Base-by-base conservation (phyloP, 2,888 invertebrate species). In the Proisotoma minuta region DNA sequence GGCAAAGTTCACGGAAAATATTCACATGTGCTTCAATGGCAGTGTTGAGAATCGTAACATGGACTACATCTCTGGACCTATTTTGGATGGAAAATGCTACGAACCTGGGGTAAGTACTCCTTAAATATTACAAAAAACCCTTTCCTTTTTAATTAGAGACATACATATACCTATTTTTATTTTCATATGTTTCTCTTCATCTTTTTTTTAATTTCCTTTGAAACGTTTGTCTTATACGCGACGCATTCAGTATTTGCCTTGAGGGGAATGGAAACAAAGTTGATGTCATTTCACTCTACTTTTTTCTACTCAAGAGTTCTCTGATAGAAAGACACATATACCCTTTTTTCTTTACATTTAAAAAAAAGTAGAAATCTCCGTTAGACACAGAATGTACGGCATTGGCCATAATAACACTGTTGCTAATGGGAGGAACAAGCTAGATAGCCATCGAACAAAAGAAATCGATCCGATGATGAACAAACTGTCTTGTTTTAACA, bases 11-110 rank as follows among this genome's bases (percentile, higher is more conserved):
- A 91, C 91, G 77, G 91, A 94, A 78, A 98, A 97, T 80, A 94
- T 97, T 74, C 94, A 95, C 78, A 89, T 92, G 86, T 98, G 98
- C 80, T 96, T 96, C 78, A 91, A 94, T 79, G 96, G 96, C 29
- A 90, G 89, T 74, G 90, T 91, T 72, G 91, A 90, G 77, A 90
- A 93, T 77, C 86, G 96, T 52, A 93, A 89, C 76, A 88, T 91
- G 86, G 92, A 88, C 22, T 92, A 91, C 78, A 88, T 91, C 77
- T 95, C 91, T 68, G 91, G 91, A 10, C 88, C 89, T 75, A 91
- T 94, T 75, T 86, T 90, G 75, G 91, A 93, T 80, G 92, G 92
- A 24, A 88, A 90, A 77, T 94, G 94, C 80, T 93, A 92, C 22
- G 84, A 84, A 76, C 89, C 88, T 57, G 91, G 92, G 72, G 84